Percentiles rank a stretch among this genome's conserved stretches.
Evolutionary conservation across 2,888 invertebrate species (phyloP).

Genomic region (Ormyrus thymus): DNA sequence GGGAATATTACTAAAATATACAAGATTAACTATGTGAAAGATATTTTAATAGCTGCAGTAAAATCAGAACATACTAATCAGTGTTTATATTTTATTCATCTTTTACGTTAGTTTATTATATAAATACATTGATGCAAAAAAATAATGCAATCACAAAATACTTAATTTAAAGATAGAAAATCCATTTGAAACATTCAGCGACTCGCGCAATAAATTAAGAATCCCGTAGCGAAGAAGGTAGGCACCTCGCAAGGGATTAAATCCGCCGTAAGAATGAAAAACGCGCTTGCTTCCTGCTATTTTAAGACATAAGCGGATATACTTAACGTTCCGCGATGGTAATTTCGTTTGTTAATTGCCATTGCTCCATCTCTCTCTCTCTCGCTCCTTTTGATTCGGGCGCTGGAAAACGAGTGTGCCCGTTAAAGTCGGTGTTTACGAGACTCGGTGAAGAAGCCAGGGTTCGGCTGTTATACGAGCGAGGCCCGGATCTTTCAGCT

Average conservation of each 20-base stretch:
- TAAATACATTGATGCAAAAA: too few relatives aligned
- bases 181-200: too few relatives aligned
- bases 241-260: constrained; percentile 47
- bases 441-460: constrained; percentile 58
- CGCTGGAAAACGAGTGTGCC: background rate
- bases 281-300: constrained; percentile 61
- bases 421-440: constrained; percentile 64
- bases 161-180: too few relatives aligned
- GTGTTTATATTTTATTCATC: too few relatives aligned
- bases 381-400: background rate
- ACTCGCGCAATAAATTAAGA: constrained; percentile 26
- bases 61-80: too few relatives aligned
- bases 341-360: constrained; percentile 70
- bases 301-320: constrained; percentile 55
- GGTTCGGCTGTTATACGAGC: constrained; percentile 61
- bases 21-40: too few relatives aligned
- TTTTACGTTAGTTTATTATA: too few relatives aligned
- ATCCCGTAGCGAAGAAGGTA: too few relatives aligned
- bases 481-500: constrained; percentile 11
- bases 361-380: constrained; percentile 39
- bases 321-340: constrained; percentile 56
- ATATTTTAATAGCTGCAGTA: too few relatives aligned
- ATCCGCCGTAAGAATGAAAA: constrained; percentile 69
- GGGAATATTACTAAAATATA: too few relatives aligned
- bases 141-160: too few relatives aligned